Percentiles rank a stretch among this genome's conserved stretches.
phyloP scores from a whole-genome alignment of 2,797 vertebrate genomes.

The Heliangelus exortis region DNA sequence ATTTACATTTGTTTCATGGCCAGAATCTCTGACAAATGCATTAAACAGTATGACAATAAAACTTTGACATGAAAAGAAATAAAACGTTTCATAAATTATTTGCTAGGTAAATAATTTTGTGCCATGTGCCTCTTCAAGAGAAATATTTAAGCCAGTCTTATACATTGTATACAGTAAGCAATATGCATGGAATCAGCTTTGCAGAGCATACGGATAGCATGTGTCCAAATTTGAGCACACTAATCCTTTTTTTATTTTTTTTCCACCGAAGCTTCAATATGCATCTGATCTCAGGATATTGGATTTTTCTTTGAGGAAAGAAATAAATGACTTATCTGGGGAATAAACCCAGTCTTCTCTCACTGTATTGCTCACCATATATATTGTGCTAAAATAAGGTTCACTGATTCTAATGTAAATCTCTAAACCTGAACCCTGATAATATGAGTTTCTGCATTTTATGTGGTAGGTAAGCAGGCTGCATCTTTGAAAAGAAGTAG shows the following conservation, averaged over 20 bases:
- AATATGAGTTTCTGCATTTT: constrained; percentile 71
- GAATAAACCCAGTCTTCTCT: constrained; percentile 75
- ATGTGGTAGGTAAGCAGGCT: constrained; percentile 75
- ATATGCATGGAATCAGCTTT: not conserved
- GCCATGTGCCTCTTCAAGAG: not conserved
- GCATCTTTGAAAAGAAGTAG: constrained; percentile 54
- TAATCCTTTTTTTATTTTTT: constrained; percentile 65
- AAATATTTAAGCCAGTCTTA: not conserved
- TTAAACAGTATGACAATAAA: constrained; percentile 28
- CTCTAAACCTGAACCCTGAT: constrained; percentile 77
- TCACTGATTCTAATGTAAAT: constrained; percentile 80
- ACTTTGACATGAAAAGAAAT: not conserved
- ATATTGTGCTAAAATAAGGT: constrained; percentile 73
- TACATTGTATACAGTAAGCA: not conserved
- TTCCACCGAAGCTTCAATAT: constrained; percentile 73
- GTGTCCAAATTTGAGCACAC: constrained; percentile 59
- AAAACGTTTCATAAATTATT: constrained; percentile 37
- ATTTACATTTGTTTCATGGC: not conserved
- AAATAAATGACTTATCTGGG: constrained; percentile 82
- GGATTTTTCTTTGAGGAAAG: constrained; percentile 82
- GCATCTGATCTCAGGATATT: constrained; percentile 82
- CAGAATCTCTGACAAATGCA: not conserved
- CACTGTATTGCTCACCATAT: constrained; percentile 62
- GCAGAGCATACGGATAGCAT: constrained; percentile 23
- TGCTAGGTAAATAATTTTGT: constrained; percentile 13